phyloP scores from a whole-genome alignment of 2,797 vertebrate species.

The Phoebastria nigripes region DNA sequence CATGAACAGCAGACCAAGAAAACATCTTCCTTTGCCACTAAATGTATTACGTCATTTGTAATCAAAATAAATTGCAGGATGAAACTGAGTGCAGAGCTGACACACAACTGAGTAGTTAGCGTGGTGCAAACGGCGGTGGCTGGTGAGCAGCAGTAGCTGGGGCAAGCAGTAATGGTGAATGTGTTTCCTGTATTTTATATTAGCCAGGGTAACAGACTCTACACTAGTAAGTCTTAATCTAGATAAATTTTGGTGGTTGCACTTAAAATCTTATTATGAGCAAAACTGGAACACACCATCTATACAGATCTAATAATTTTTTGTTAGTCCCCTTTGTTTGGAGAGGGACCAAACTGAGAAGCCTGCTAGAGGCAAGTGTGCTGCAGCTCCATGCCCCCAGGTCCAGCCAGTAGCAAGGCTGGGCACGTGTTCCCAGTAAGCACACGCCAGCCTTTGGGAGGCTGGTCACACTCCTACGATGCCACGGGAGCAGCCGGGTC shows the following conservation, averaged over 20 bases:
- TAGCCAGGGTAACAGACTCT: not conserved
- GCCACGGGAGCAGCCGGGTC: fast-evolving
- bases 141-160: not conserved
- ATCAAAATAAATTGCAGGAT: not conserved
- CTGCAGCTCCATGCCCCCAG: not conserved
- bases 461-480: not conserved
- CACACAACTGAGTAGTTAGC: not conserved
- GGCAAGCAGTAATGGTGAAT: not conserved
- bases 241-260: not conserved
- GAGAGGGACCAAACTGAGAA: not conserved
- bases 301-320: not conserved
- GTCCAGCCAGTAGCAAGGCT: not conserved
- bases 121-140: not conserved
- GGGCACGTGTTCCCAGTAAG: fast-evolving
- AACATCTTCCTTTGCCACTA: not conserved
- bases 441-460: not conserved
- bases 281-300: not conserved
- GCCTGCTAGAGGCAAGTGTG: not conserved
- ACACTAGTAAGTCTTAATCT: not conserved
- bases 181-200: not conserved
- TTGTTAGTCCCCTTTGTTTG: not conserved
- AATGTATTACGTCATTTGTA: not conserved
- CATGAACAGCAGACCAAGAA: not conserved
- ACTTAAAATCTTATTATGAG: not conserved
- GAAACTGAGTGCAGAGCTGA: not conserved